Base-by-base conservation (phyloP, 2,888 invertebrate species). In the Micoletzkya japonica region DNA sequence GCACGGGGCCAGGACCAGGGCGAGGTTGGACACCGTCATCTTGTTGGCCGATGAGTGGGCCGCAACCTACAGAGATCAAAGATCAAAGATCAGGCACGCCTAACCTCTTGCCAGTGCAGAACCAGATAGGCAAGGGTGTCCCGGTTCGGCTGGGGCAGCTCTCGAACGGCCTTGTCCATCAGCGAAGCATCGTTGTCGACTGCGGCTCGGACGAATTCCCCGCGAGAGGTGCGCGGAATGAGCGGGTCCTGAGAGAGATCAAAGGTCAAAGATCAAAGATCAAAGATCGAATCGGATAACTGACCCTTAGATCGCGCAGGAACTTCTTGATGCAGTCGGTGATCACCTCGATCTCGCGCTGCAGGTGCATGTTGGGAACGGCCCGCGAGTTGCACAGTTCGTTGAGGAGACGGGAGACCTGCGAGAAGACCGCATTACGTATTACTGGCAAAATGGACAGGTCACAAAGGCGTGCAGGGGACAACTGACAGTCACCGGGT, bases 241-340 rank as follows among this genome's bases (percentile, higher is more conserved):
- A 98, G 88, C 0, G 97, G 94, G 86, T 98, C 97, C 75, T 81
- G 57, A 44, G 79, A 54, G 6, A 7, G 4, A 4, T 7, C 20
- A 32, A 57, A 34, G 20, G 26, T 34, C 7, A 3, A 36, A 36
- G 34, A 37, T 30, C 37, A 3, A 28, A 17, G 7, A 39, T 10
- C 7, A 39, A 7, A 39, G 7, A 10, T 39, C 39, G 39, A 39
- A 39, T 39, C 17, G 39, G 39, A 39, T n/a, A 39, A 54, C 71
- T 52, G 10, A 80, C 80, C 68, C 91, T 91, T 30, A 98, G 88
- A 0, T 91, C 90, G 4, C 94, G 90, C 70, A 98, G 88, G 87
- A 98, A 98, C 87, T 94, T 93, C 88, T 97, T 98, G 57, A 98
- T 89, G 73, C 93, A 93, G 56, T 95, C 93, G 87, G 95, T 95